These are phyloP conservation scores for Caranx ignobilis DNA, from an alignment of 2,113 vertebrate species.

Conservation along the genomic window DNA sequence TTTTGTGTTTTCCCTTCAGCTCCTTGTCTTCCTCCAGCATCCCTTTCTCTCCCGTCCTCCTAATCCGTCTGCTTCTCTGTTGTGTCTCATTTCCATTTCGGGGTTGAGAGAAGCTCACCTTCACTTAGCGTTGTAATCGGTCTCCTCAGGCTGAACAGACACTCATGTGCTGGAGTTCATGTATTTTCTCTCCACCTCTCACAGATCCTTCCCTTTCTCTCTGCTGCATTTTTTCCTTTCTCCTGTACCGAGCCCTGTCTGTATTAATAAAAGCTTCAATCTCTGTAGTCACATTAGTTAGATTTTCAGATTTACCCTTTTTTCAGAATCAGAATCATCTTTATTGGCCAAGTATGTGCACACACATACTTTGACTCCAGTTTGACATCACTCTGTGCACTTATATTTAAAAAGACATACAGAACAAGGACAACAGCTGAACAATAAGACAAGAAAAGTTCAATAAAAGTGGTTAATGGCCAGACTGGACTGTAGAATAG, in stretches of 20 bases:
- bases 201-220: not conserved
- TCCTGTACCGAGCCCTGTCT: slow-evolving; percentile 6
- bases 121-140: slow-evolving; percentile 48
- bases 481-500: too few relatives aligned
- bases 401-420: too few relatives aligned
- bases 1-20: not conserved
- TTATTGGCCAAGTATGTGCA: too few relatives aligned
- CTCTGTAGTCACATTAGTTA: slow-evolving; percentile 11
- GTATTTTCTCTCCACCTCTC: slow-evolving; percentile 12
- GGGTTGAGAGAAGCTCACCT: slow-evolving; percentile 31
- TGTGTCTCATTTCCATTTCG: slow-evolving; percentile 45
- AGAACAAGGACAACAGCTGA: too few relatives aligned
- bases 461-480: too few relatives aligned
- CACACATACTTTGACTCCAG: too few relatives aligned
- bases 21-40: not conserved
- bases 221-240: not conserved
- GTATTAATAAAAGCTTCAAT: slow-evolving; percentile 7
- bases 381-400: too few relatives aligned
- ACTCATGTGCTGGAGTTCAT: slow-evolving; percentile 35
- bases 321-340: not conserved
- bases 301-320: not conserved
- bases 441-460: too few relatives aligned
- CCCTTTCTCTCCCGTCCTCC: not conserved
- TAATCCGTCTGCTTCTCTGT: not conserved
- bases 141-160: slow-evolving; percentile 38